Evolutionary conservation across 2,888 invertebrate species (phyloP), one percentile per base, ranked within the genome.

Genomic region (Anthophora plumipes): DNA sequence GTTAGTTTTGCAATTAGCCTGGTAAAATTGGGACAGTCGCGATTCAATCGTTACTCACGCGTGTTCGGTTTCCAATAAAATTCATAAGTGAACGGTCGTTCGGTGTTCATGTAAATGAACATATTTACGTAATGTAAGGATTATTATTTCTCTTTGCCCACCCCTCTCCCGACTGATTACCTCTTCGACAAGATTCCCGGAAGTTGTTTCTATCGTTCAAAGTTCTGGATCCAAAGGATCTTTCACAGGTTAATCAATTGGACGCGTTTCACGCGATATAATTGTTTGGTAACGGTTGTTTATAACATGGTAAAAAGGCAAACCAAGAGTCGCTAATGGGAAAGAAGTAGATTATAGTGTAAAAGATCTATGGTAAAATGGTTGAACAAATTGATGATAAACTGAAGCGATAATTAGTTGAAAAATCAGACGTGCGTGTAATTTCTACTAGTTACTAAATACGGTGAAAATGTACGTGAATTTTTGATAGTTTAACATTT

Each of bases 191-290:
- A 46, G 25, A 17, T 12, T 70, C 12, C 50, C 59, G 59, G 69
- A 69, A 60, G 43, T 74, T 12, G 57, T 66, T 59, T 60, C 6
- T 25, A n/a, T 7, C n/a, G n/a, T n/a, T n/a, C n/a, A n/a, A n/a
- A n/a, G n/a, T n/a, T n/a, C n/a, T n/a, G n/a, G 50, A 75, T 25
- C 6, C 12, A 31, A 25, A 25, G 17, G 70, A 70, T 70, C 61
- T 14, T 60, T 25, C 41, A 14, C 25, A 6, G 5, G 22, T 9
- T 55, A 61, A 77, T 77, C 66, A 22, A 73, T 73, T 25, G 31
- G 46, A 50, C 25, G 59, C 39, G 41, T 73, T 72, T 73, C 25
- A 54, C 37, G 66, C 4, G 39, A 71, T 4, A 73, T 66, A 66
- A 73, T 66, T 37, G 25, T 4, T 64, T 20, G 39, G 43, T n/a